Base-by-base conservation (phyloP, 2,797 vertebrate species). In the Takifugu rubripes region DNA sequence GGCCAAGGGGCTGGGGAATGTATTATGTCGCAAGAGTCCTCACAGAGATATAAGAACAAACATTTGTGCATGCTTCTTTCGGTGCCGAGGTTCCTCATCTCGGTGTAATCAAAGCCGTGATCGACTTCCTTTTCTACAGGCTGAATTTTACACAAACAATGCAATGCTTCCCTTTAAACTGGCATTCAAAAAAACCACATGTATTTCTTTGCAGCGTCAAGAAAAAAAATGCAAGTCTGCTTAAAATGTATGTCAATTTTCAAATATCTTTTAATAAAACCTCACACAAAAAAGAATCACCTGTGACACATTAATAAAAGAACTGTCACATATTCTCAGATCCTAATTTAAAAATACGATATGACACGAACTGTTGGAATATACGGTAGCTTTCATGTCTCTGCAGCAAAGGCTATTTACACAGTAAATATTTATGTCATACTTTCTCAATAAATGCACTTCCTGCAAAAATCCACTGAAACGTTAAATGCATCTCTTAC, bases 261-360 rank as follows among this genome's bases (percentile, higher is more conserved):
- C n/a, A 56, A 66, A 70, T 26, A 46, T 70, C 17, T 29, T 82
- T 82, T 81, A 83, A 74, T 84, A 75, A 62, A n/a, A 71, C 53
- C 33, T 59, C 7, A n/a, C 6, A 3, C 8, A 45, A 17, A 45
- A 73, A 65, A 57, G 33, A 81, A 66, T 60, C 12, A 64, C 48
- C 5, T 43, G 43, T 64, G 45, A 61, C 56, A 66, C 25, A 47
- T 63, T 42, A 26, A 12, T 21, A 26, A 72, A 61, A 69, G 24
- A 74, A 74, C 54, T 42, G 59, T 71, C 46, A 66, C 69, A 66
- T 59, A 40, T 68, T 67, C 67, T 67, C 52, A 54, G 27, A 49
- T 57, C 48, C 52, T 17, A 0, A 2, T 52, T 52, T 3, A 48
- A 63, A 17, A 40, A 42, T 3, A 42, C 5, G 15, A 42, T 42